These are phyloP conservation scores for Trichomycterus rosablanca DNA, from an alignment of 2,113 vertebrate genomes.

Conservation along the genomic window DNA sequence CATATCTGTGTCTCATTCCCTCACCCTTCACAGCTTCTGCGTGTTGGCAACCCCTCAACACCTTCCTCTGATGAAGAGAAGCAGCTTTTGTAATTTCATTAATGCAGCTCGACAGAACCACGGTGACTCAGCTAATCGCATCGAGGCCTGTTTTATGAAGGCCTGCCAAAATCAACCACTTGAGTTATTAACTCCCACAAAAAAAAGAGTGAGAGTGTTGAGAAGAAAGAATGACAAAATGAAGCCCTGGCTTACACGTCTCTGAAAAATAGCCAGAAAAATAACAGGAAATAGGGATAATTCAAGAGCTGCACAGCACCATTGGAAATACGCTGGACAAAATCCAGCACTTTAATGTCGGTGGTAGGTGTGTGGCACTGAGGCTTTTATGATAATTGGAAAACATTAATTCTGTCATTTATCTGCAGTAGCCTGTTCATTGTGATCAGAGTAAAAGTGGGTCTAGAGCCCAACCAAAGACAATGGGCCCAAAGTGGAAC, in stretches of 20 bases:
- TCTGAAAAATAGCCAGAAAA: neutral
- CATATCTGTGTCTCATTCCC: constrained; percentile 2
- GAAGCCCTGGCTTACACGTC: too few relatives aligned
- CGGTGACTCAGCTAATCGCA: constrained; percentile 43
- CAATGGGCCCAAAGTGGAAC: too few relatives aligned
- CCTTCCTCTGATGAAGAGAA: constrained; percentile 18
- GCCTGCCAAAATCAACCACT: constrained; percentile 36
- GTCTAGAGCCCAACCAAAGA: too few relatives aligned
- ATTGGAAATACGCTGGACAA: too few relatives aligned
- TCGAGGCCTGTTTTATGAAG: constrained; percentile 29
- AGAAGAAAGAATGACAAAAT: neutral
- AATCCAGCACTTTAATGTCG: too few relatives aligned
- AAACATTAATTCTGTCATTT: too few relatives aligned
- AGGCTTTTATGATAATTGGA: too few relatives aligned
- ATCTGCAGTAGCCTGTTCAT: too few relatives aligned
- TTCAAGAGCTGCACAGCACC: too few relatives aligned
- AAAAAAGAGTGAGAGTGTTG: neutral
- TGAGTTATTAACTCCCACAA: constrained; percentile 34
- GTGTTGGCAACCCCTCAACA: constrained; percentile 16
- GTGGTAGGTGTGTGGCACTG: too few relatives aligned
- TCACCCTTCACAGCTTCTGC: constrained; percentile 14
- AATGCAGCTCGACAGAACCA: constrained; percentile 13
- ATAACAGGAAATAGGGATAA: too few relatives aligned
- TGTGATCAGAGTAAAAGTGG: too few relatives aligned
- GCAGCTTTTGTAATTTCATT: constrained; percentile 43